Evolutionary conservation across 2,888 invertebrate species (phyloP).

Genomic region (Agrilus cyanescens): DNA sequence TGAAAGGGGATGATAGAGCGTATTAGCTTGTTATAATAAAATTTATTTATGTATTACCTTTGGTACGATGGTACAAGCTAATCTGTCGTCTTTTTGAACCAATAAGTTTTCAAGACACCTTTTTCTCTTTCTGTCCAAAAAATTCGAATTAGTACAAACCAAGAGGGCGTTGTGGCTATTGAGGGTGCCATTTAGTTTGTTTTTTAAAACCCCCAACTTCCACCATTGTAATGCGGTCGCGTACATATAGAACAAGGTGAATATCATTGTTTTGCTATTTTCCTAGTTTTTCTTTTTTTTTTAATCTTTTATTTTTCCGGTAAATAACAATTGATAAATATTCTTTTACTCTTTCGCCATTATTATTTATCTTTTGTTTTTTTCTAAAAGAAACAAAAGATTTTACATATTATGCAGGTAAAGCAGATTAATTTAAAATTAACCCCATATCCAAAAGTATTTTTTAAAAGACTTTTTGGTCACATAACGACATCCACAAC

Average conservation of each 20-base stretch:
- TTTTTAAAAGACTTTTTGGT: too few species aligned
- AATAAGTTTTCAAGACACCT: slow-evolving; percentile 45
- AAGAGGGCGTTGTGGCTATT: slow-evolving; percentile 31
- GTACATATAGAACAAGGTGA: slow-evolving; percentile 73
- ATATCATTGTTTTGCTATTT: slow-evolving; percentile 43
- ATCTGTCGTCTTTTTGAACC: slow-evolving; percentile 40
- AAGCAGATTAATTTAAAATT: too few species aligned
- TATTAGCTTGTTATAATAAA: too few species aligned
- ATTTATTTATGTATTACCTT: slow-evolving; percentile 38
- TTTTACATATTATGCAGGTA: too few species aligned
- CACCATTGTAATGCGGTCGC: slow-evolving; percentile 74
- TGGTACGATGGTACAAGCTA: slow-evolving; percentile 45
- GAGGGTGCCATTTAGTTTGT: slow-evolving; percentile 46
- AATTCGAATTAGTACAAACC: slow-evolving; percentile 25
- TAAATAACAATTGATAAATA: too few species aligned
- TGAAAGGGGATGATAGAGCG: not conserved
- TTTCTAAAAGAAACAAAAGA: too few species aligned
- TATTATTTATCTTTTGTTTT: too few species aligned
- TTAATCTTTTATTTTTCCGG: too few species aligned
- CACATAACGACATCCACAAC: too few species aligned
- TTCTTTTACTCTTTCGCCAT: too few species aligned
- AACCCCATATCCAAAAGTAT: too few species aligned
- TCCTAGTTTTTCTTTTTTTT: too few species aligned
- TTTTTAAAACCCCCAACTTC: slow-evolving; percentile 58
- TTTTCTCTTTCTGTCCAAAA: slow-evolving; percentile 23